Conservation (phyloP, 1,140 invertebrate species). For the Pygmarrhopalites habei region DNA sequence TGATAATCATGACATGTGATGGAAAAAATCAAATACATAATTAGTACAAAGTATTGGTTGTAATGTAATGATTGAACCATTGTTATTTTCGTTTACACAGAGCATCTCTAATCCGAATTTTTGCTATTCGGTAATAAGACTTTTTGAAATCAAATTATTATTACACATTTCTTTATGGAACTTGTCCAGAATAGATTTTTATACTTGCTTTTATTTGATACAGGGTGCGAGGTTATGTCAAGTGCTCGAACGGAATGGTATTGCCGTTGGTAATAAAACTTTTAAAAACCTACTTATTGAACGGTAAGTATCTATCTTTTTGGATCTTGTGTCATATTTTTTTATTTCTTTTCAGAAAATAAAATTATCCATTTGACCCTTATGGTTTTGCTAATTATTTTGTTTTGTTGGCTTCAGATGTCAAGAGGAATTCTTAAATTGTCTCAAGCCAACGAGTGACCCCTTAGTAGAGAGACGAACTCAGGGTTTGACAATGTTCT, state of each 20-base stretch:
- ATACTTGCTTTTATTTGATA: too few species aligned
- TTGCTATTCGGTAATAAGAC: conserved; percentile 27
- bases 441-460: conserved; percentile 10
- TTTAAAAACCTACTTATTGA: conserved; percentile 20
- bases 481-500: conserved; percentile 18
- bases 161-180: too few species aligned
- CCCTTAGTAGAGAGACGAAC: not conserved
- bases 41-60: too few species aligned
- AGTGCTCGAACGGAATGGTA: conserved; percentile 18
- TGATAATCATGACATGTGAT: not conserved
- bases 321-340: too few species aligned
- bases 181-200: too few species aligned
- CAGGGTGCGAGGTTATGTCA: conserved; percentile 31
- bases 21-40: too few species aligned
- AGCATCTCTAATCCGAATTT: conserved; percentile 33
- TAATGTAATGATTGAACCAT: too few species aligned
- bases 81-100: conserved; percentile 12
- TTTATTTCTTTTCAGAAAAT: too few species aligned
- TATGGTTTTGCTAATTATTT: not conserved
- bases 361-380: too few species aligned
- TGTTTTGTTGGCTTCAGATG: conserved; percentile 10
- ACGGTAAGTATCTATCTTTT: conserved; percentile 13
- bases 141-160: too few species aligned
- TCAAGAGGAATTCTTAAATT: conserved; percentile 22
- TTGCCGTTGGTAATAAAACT: conserved; percentile 14